Evolutionary conservation across 2,113 vertebrate species (phyloP), one percentile per base, ranked within the genome.

Genomic region (Aegithalos caudatus): DNA sequence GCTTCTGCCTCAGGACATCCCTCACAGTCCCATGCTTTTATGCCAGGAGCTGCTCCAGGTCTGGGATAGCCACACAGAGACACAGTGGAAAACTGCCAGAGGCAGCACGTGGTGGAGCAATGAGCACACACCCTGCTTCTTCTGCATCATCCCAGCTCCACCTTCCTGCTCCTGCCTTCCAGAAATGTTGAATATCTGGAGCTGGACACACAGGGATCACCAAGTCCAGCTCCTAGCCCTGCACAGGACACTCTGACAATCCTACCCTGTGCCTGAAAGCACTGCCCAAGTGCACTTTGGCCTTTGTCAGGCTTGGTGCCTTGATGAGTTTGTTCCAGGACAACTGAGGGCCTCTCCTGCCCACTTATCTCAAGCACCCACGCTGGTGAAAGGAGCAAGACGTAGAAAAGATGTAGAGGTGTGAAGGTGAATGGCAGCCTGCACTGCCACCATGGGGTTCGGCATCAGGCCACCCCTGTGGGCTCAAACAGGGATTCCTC

Each of bases 181-280:
- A 2, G 20, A n/a, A 12, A 1, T 11, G 18, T 3, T 12, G 56
- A 37, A 16, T 48, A 42, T 40, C 35, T 12, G 0, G 0, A 56
- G 54, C 48, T 48, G 40, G 22, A 82, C 7, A 6, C 29, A 23
- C 16, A 28, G 10, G 25, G 17, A 48, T 47, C 14, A 15, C 12
- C 8, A 25, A 37, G 31, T 3, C 12, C 21, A 14, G 12, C n/a
- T 61, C 10, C 18, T 33, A 12, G 21, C 22, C 35, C 18, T 11
- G 35, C 54, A 47, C 35, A 42, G 40, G 18, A 14, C 31, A 37
- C 15, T 23, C 24, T 29, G 25, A 40, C 11, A 47, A 47, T 35
- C 20, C 24, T 13, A 8, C 8, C 2, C 13, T 7, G 4, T 27
- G 5, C 13, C 20, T 45, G 13, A 67, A 11, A 45, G 28, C 3